phyloP scores from a whole-genome alignment of 2,797 vertebrate species.

The Todus mexicanus region DNA sequence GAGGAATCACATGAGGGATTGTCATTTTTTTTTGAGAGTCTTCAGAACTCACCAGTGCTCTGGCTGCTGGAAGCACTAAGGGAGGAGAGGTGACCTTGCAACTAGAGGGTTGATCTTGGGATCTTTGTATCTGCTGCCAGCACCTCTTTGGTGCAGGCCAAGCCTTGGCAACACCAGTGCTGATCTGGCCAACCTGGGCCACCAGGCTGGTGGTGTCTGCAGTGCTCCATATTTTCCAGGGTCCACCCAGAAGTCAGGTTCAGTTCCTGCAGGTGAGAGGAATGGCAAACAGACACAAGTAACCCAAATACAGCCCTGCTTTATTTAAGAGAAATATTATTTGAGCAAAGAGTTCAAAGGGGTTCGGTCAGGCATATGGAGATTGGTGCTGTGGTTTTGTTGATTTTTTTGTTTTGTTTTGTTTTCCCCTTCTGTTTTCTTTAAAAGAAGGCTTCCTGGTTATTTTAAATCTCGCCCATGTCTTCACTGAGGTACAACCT shows the following conservation, averaged over 20 bases:
- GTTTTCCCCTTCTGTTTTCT: neutral
- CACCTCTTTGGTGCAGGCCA: neutral
- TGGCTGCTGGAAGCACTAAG: neutral
- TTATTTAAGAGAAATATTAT: neutral
- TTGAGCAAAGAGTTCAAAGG: neutral
- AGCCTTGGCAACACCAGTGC: neutral
- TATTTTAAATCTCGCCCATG: neutral
- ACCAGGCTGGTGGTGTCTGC: rapidly evolving
- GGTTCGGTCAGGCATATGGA: neutral
- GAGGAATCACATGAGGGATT: neutral
- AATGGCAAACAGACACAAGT: neutral
- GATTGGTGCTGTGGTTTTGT: neutral
- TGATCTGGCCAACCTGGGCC: neutral
- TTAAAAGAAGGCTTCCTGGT: neutral
- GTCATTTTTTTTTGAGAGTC: neutral
- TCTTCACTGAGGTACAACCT: neutral
- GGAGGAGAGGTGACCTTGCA: neutral
- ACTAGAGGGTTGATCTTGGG: neutral
- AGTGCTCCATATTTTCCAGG: neutral
- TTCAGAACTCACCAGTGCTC: neutral
- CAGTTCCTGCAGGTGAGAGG: neutral
- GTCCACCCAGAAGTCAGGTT: neutral
- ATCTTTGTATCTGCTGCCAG: neutral
- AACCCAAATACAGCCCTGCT: neutral
- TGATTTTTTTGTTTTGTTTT: no score